phyloP scores from a whole-genome alignment of 1,140 invertebrate species.

The Saccostrea glomerata region DNA sequence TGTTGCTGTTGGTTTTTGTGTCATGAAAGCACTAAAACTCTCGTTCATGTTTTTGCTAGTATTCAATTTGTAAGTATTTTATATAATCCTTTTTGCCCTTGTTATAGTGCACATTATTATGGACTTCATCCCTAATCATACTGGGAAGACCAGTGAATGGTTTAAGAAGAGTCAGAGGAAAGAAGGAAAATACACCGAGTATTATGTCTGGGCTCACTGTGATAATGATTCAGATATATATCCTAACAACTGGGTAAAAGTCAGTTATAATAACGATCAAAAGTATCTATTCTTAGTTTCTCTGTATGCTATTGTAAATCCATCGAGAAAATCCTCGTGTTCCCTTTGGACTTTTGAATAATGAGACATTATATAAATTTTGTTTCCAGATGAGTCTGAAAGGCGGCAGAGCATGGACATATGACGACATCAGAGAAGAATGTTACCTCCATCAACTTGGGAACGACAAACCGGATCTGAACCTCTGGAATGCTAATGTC shows the following conservation, averaged over 20 bases:
- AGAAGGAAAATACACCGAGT: constrained; percentile 81
- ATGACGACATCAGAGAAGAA: constrained; percentile 83
- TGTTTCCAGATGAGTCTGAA: constrained; percentile 83
- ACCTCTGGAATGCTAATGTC: constrained; percentile 84
- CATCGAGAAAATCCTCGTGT: too few relatives aligned
- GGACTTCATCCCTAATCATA: constrained; percentile 93
- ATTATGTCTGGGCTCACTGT: constrained; percentile 88
- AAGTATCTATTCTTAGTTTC: too few relatives aligned
- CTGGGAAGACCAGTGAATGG: constrained; percentile 89
- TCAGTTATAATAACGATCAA: neutral
- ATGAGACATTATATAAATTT: too few relatives aligned
- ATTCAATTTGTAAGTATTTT: too few relatives aligned
- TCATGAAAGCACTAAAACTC: too few relatives aligned
- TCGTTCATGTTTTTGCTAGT: too few relatives aligned
- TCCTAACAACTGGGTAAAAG: constrained; percentile 89
- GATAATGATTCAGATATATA: constrained; percentile 65
- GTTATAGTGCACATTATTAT: constrained; percentile 87
- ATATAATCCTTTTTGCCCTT: too few relatives aligned
- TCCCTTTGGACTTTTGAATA: too few relatives aligned
- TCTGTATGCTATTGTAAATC: too few relatives aligned
- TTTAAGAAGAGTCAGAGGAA: constrained; percentile 84
- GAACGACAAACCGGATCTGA: constrained; percentile 87
- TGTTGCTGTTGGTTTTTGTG: too few relatives aligned
- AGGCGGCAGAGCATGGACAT: constrained; percentile 87
- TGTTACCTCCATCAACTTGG: constrained; percentile 89